phyloP scores from a whole-genome alignment of 1,140 invertebrate genomes.

The Aphaenogaster ashmeadi region DNA sequence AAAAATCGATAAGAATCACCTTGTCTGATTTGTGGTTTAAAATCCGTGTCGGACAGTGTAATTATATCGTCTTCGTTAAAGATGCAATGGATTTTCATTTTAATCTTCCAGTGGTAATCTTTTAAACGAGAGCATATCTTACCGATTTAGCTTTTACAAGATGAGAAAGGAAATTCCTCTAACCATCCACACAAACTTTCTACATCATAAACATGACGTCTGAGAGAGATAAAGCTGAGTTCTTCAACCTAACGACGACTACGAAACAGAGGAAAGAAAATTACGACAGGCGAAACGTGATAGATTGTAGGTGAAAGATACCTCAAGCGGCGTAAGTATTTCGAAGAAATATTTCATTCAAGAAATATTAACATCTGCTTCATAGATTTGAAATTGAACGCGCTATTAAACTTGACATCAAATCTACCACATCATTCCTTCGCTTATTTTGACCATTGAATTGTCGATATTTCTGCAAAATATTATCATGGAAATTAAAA shows the following conservation, averaged over 20 bases:
- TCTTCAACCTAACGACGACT: background rate
- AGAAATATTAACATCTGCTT: background rate
- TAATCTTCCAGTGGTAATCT: background rate
- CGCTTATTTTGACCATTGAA: background rate
- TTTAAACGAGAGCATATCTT: background rate
- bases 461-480: background rate
- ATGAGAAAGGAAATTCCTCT: slow-evolving; percentile 4
- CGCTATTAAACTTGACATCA: background rate
- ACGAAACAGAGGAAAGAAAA: background rate
- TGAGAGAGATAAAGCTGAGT: background rate
- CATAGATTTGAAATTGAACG: background rate
- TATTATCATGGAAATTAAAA: background rate
- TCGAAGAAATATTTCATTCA: slow-evolving; percentile 1
- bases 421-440: background rate
- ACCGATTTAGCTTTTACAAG: background rate
- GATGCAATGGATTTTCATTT: background rate
- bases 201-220: background rate
- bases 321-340: background rate
- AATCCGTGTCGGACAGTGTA: too few species aligned
- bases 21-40: too few species aligned
- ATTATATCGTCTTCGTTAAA: slow-evolving; percentile 1
- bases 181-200: background rate
- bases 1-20: too few species aligned
- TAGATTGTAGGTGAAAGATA: background rate
- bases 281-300: background rate